A percentile compares a stretch with the other conserved stretches of the same genome.
These are phyloP conservation scores for Dolichallabes microphthalmus DNA, from an alignment of 2,113 vertebrate genomes.

Conservation along the genomic window DNA sequence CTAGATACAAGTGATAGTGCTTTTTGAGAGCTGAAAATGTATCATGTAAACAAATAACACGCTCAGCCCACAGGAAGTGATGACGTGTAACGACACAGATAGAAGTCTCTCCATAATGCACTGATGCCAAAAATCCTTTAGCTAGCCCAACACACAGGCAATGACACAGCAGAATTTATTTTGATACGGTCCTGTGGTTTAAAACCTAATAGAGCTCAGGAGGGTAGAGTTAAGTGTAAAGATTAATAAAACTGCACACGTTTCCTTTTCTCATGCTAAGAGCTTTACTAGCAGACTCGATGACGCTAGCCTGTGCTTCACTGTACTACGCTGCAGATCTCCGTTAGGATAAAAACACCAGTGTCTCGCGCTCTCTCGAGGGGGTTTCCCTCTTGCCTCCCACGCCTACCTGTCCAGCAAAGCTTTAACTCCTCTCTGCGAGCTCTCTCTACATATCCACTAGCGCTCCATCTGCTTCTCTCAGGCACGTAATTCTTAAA, in stretches of 20 bases:
- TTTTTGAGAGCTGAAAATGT: not conserved
- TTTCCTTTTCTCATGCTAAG: not conserved
- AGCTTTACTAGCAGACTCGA: not conserved
- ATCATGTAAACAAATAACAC: not conserved
- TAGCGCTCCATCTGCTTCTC: conserved; percentile 36
- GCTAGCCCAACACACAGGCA: not conserved
- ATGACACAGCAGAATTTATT: not conserved
- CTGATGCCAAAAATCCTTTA: not conserved
- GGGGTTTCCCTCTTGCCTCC: not conserved
- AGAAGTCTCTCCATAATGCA: not conserved
- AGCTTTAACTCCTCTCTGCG: conserved; percentile 11
- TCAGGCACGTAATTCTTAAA: conserved; percentile 52
- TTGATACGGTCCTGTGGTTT: not conserved
- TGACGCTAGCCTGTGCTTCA: not conserved
- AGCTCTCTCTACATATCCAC: conserved; percentile 31
- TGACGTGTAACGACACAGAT: not conserved
- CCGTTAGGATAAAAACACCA: not conserved
- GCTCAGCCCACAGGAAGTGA: not conserved
- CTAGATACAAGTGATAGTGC: not conserved
- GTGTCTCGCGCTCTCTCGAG: not conserved
- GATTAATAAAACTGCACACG: not conserved
- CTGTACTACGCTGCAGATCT: not conserved
- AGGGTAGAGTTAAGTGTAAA: too few species aligned
- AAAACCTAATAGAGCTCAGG: not conserved
- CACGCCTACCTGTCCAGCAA: conserved; percentile 33